Conservation (phyloP, 30 jellyfish, hydroid and myxozoan species). For the Pseudorhiza aurosa region DNA sequence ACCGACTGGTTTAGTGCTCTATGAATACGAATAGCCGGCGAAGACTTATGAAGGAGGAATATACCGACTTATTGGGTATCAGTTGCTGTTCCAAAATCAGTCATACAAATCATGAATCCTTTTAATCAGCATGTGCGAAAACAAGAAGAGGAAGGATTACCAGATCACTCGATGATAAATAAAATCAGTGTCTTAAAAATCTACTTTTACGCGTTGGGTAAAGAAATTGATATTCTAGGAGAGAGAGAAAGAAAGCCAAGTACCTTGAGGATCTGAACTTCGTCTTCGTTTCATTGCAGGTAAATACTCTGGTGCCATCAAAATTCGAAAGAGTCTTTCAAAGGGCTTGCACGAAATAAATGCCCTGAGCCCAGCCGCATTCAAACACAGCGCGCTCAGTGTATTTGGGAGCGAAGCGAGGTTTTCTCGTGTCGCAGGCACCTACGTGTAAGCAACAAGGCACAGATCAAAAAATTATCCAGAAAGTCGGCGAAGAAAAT, state of each 20-base stretch:
- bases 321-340: slow-evolving; percentile 86
- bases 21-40: too few relatives aligned
- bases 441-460: slow-evolving; percentile 32
- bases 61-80: too few relatives aligned
- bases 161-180: neutral
- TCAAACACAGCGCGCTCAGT: slow-evolving; percentile 94
- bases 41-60: too few relatives aligned
- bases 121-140: too few relatives aligned
- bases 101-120: too few relatives aligned
- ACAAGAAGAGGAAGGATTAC: neutral
- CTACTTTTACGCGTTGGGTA: too few relatives aligned
- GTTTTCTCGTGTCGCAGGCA: slow-evolving; percentile 97
- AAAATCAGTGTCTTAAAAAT: too few relatives aligned
- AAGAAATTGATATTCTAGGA: too few relatives aligned
- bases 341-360: slow-evolving; percentile 90
- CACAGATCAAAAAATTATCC: too few relatives aligned
- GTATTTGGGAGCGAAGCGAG: slow-evolving; percentile 98
- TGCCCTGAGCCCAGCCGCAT: slow-evolving; percentile 92
- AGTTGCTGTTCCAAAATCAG: too few relatives aligned
- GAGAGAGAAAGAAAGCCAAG: neutral
- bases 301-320: slow-evolving; percentile 89
- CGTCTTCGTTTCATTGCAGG: slow-evolving; percentile 98
- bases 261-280: slow-evolving; percentile 98
- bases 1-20: too few relatives aligned
- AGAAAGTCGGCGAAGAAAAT: too few relatives aligned